Conservation (phyloP, 2,888 invertebrate genomes). For the Ametastegia equiseti region DNA sequence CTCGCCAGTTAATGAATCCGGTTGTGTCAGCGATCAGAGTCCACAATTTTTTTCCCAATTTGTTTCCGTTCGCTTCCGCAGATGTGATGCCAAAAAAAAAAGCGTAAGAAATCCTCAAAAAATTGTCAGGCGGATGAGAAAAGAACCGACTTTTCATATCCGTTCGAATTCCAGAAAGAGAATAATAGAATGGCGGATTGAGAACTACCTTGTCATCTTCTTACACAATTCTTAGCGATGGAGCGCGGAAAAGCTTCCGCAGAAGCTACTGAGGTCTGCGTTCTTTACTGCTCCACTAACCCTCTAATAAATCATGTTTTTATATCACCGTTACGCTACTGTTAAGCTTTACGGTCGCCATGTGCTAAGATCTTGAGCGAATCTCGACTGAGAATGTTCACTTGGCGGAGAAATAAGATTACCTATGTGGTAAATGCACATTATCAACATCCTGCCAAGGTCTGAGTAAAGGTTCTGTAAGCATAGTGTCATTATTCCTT, state of each 20-base stretch:
- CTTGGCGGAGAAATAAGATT: not conserved
- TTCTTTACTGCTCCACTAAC: conserved; percentile 29
- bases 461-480: not conserved
- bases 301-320: conserved; percentile 36
- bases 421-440: not conserved
- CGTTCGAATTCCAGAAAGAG: not conserved
- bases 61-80: not conserved
- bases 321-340: conserved; percentile 10
- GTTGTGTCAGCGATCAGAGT: conserved; percentile 28
- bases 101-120: not conserved
- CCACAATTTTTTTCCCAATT: not conserved
- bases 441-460: not conserved
- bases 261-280: not conserved
- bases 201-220: conserved; percentile 9
- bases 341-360: conserved; percentile 37
- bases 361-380: conserved; percentile 19
- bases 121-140: not conserved
- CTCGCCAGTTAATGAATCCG: conserved; percentile 31
- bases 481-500: not conserved
- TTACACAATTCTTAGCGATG: not conserved
- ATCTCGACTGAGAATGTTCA: conserved; percentile 2
- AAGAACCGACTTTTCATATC: not conserved
- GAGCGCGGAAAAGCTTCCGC: not conserved
- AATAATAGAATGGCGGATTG: no score
- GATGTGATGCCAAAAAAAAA: not conserved